A percentile compares a stretch with the other conserved stretches of the same genome.
These are phyloP conservation scores for Catostomus latipinnis DNA, from an alignment of 2,797 vertebrate species.

Conservation along the genomic window DNA sequence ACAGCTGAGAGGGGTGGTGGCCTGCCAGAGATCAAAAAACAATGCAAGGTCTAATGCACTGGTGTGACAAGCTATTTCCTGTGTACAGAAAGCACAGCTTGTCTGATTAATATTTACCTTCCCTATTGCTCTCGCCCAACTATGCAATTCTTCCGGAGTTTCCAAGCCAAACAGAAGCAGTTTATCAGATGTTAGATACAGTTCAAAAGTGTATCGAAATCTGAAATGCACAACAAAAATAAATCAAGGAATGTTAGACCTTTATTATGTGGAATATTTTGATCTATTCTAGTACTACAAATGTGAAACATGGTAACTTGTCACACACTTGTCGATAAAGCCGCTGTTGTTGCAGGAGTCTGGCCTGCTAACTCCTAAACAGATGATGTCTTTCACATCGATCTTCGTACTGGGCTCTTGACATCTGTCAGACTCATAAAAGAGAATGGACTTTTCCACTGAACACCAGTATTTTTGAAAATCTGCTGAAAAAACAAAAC, in stretches of 20 bases:
- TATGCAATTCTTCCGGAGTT: conserved; percentile 83
- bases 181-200: conserved; percentile 87
- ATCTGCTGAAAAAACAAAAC: conserved; percentile 70
- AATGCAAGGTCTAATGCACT: conserved; percentile 1
- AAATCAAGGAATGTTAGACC: neutral
- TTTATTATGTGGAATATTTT: neutral
- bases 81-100: neutral
- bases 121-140: conserved; percentile 88
- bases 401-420: conserved; percentile 83
- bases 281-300: neutral
- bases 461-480: conserved; percentile 88
- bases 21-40: conserved; percentile 63
- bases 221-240: conserved; percentile 67
- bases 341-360: conserved; percentile 71
- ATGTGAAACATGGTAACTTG: too few relatives aligned
- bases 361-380: conserved; percentile 85
- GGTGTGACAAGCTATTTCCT: neutral
- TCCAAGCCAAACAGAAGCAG: conserved; percentile 89
- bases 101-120: conserved; percentile 73
- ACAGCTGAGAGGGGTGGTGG: conserved; percentile 88
- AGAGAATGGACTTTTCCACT: conserved; percentile 81
- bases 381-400: conserved; percentile 84
- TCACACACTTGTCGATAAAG: conserved; percentile 76
- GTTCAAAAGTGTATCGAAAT: conserved; percentile 91
- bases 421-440: conserved; percentile 86